Conservation (phyloP, 1,140 invertebrate species). For the Plectrocnemia conspersa region DNA sequence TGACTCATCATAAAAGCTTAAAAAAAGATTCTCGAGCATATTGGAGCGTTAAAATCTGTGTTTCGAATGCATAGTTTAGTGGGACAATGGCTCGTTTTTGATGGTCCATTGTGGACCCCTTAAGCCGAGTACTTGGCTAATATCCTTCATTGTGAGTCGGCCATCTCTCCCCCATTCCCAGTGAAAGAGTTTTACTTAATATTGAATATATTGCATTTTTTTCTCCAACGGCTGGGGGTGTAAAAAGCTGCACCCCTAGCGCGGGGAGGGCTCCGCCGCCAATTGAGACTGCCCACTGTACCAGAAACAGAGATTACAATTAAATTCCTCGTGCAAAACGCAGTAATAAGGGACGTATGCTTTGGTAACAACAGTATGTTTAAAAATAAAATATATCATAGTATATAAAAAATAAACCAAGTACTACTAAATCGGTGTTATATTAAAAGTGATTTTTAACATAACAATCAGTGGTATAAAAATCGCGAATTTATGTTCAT, state of each 20-base stretch:
- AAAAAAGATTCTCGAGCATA: too few species aligned
- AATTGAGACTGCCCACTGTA: constrained; percentile 33
- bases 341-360: constrained; percentile 34
- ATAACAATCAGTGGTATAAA: too few species aligned
- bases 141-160: constrained; percentile 6
- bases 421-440: too few species aligned
- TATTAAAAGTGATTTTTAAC: too few species aligned
- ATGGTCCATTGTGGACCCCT: constrained; percentile 8
- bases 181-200: constrained; percentile 30
- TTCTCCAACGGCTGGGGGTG: constrained; percentile 16
- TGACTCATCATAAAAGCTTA: too few species aligned
- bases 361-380: neutral
- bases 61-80: neutral
- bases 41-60: too few species aligned
- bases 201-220: constrained; percentile 36
- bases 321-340: constrained; percentile 36
- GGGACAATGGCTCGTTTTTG: neutral
- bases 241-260: constrained; percentile 21
- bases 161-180: constrained; percentile 1
- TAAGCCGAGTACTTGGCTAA: too few species aligned
- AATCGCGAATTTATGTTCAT: too few species aligned
- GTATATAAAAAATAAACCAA: too few species aligned
- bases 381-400: too few species aligned
- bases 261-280: constrained; percentile 8
- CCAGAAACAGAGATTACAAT: constrained; percentile 36